A percentile compares a stretch with the other conserved stretches of the same genome.
Conservation (phyloP, 92 coral and sea anemone genomes). For the Epizoanthus rinbou region DNA sequence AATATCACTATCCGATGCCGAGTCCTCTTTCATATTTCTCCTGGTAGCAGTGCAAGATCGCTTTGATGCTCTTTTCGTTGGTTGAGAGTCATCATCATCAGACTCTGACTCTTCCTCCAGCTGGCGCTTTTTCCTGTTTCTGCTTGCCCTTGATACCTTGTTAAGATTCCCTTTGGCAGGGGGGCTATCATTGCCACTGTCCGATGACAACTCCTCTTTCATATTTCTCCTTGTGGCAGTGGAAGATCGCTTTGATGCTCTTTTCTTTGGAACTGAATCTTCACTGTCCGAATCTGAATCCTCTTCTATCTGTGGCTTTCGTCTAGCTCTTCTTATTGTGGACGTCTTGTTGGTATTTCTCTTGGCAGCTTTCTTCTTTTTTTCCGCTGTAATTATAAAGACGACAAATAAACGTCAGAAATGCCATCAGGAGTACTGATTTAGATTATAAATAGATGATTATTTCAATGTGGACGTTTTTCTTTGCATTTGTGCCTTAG, state of each 20-base stretch:
- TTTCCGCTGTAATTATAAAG: background rate
- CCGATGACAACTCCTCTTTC: slow-evolving; percentile 30
- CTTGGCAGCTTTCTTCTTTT: slow-evolving; percentile 29
- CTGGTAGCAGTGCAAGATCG: slow-evolving; percentile 2
- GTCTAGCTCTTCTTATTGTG: slow-evolving; percentile 8
- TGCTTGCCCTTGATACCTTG: slow-evolving; percentile 1
- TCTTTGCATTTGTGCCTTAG: too few relatives aligned
- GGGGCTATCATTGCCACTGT: slow-evolving; percentile 12
- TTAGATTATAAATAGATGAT: too few relatives aligned
- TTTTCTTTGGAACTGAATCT: background rate
- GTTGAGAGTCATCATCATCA: slow-evolving; percentile 29
- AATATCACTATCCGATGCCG: slow-evolving; percentile 18
- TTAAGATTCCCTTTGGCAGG: slow-evolving; percentile 5
- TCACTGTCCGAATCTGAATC: slow-evolving; percentile 35
- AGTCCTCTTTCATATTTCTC: slow-evolving; percentile 35
- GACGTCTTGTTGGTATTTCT: slow-evolving; percentile 13
- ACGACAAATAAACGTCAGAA: too few relatives aligned
- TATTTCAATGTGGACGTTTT: too few relatives aligned
- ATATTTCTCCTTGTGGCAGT: slow-evolving; percentile 4
- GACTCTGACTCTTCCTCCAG: slow-evolving; percentile 48
- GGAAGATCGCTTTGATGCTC: slow-evolving; percentile 6
- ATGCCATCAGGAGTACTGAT: too few relatives aligned
- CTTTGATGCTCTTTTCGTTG: slow-evolving; percentile 14
- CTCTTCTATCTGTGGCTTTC: slow-evolving; percentile 2
- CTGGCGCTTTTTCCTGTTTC: background rate